phyloP scores from a whole-genome alignment of 2,797 vertebrate genomes.

The Stomatorhinus walkeri region DNA sequence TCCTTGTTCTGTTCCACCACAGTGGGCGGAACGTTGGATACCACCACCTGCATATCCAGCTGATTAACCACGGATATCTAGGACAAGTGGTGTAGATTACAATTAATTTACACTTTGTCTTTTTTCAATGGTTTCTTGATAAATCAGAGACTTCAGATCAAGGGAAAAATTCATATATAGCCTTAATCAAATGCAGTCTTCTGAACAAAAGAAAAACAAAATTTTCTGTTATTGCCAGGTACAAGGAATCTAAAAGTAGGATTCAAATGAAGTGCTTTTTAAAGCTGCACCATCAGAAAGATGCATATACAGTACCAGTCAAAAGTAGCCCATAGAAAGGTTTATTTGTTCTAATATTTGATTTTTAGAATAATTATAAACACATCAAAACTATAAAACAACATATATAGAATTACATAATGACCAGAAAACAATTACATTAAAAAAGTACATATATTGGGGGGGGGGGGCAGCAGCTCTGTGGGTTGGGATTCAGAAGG shows the following conservation, averaged over 20 bases:
- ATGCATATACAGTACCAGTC: not conserved
- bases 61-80: conserved; percentile 97
- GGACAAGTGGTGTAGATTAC: conserved; percentile 29
- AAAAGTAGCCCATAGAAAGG: not conserved
- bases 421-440: not conserved
- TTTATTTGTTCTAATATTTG: not conserved
- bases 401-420: not conserved
- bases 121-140: not conserved
- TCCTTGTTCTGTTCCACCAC: conserved; percentile 92
- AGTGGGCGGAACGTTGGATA: conserved; percentile 90
- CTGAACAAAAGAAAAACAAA: not conserved
- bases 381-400: not conserved
- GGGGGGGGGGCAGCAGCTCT: not conserved
- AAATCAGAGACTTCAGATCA: not conserved
- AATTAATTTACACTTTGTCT: not conserved
- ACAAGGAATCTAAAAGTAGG: not conserved
- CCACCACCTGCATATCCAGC: conserved; percentile 97
- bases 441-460: not conserved
- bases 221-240: not conserved
- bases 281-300: not conserved
- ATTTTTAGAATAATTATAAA: not conserved
- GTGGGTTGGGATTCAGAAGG: not conserved
- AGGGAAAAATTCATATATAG: not conserved
- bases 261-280: not conserved
- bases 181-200: not conserved